These are phyloP conservation scores for Glaucomys volans DNA, from an alignment of 2,113 vertebrate species.

Conservation along the genomic window DNA sequence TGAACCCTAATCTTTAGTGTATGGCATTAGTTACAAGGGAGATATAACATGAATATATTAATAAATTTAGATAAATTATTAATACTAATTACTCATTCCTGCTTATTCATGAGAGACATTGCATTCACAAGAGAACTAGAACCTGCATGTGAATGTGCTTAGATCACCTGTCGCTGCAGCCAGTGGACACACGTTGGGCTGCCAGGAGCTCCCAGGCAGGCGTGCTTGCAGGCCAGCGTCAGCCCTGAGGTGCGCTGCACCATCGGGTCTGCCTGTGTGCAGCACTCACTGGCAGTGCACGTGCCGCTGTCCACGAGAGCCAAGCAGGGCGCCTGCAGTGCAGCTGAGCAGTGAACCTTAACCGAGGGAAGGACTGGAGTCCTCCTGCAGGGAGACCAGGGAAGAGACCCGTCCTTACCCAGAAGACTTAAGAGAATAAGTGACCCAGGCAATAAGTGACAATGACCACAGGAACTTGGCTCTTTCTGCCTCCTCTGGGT, in stretches of 20 bases:
- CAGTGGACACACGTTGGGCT: background rate
- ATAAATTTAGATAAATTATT: slow-evolving; percentile 32
- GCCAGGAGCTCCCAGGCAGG: background rate
- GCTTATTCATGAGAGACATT: slow-evolving; percentile 10
- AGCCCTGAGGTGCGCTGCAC: slow-evolving; percentile 40
- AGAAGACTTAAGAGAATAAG: no score
- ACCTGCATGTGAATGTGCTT: slow-evolving; percentile 85
- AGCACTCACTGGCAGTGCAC: background rate
- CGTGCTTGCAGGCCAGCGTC: no score
- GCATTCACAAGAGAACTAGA: slow-evolving; percentile 47
- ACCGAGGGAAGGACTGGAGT: no score
- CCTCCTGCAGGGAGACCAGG: background rate
- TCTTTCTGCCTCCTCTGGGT: background rate
- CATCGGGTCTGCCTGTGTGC: background rate
- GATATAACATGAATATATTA: background rate
- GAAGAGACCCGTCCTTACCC: background rate
- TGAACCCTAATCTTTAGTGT: slow-evolving; percentile 25
- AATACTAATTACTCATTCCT: background rate
- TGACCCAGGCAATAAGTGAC: no score
- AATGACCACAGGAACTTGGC: background rate
- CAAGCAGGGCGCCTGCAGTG: slow-evolving; percentile 1
- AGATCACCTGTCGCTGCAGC: slow-evolving; percentile 78
- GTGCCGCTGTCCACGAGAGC: slow-evolving; percentile 1
- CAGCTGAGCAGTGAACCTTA: background rate
- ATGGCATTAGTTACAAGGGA: background rate